Percentiles rank a stretch among this genome's conserved stretches.
Conservation (phyloP, 2,888 invertebrate species). For the Meghimatium bilineatum region DNA sequence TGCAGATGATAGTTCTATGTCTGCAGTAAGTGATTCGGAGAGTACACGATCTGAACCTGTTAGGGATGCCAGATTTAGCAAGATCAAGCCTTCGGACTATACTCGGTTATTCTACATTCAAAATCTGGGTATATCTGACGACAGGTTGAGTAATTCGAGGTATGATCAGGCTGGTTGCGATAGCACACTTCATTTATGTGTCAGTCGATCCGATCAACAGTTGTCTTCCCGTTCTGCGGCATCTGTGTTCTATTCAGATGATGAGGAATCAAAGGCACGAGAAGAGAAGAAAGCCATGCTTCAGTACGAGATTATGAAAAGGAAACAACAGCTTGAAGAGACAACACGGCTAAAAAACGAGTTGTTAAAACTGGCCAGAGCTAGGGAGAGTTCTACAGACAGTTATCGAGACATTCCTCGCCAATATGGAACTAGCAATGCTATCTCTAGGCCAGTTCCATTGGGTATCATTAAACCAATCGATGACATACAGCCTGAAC, state of each 20-base stretch:
- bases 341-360: constrained; percentile 79
- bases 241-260: constrained; percentile 66
- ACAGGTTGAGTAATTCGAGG: constrained; percentile 50
- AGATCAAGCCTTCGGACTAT: constrained; percentile 56
- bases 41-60: constrained; percentile 72
- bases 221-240: constrained; percentile 52
- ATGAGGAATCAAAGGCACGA: constrained; percentile 79
- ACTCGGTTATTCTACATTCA: constrained; percentile 10
- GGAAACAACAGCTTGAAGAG: constrained; percentile 82
- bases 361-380: constrained; percentile 75
- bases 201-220: constrained; percentile 57
- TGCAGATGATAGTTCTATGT: constrained; percentile 71
- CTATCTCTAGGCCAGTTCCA: constrained; percentile 44
- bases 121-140: constrained; percentile 55
- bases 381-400: constrained; percentile 66
- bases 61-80: constrained; percentile 57
- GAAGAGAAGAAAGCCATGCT: constrained; percentile 81
- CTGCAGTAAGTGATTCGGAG: constrained; percentile 71
- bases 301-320: constrained; percentile 81
- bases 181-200: constrained; percentile 48
- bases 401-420: constrained; percentile 70
- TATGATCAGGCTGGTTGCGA: constrained; percentile 15
- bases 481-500: constrained; percentile 64
- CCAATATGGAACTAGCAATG: constrained; percentile 50
- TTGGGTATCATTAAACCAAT: constrained; percentile 74